phyloP scores from a whole-genome alignment of 2,113 vertebrate genomes.

The Archocentrus centrarchus region DNA sequence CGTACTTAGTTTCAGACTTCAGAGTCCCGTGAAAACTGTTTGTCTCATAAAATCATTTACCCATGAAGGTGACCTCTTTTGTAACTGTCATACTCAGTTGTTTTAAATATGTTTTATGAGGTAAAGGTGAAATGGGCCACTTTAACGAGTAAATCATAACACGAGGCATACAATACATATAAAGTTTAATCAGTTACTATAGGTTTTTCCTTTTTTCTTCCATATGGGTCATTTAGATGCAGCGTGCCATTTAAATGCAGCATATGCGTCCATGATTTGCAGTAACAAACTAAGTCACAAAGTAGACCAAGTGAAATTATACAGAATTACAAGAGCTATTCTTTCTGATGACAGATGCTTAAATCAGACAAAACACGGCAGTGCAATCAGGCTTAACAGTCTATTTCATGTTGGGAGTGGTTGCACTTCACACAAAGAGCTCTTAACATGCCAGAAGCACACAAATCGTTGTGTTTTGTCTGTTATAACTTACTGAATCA shows the following conservation, averaged over 20 bases:
- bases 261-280: neutral
- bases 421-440: neutral
- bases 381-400: slow-evolving; percentile 39
- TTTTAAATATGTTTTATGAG: neutral
- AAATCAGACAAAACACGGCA: slow-evolving; percentile 20
- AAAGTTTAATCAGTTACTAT: neutral
- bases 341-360: neutral
- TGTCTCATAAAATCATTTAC: neutral
- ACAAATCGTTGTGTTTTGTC: neutral
- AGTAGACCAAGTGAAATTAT: slow-evolving; percentile 27
- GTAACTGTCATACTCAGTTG: neutral
- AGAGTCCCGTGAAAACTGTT: neutral
- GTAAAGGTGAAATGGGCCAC: neutral
- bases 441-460: neutral
- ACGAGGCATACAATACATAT: neutral
- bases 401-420: slow-evolving; percentile 26
- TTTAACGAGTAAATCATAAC: neutral
- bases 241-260: neutral
- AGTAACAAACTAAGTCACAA: neutral
- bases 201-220: neutral
- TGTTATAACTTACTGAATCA: neutral
- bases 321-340: slow-evolving; percentile 5
- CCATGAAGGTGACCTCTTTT: neutral
- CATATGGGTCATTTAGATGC: neutral
- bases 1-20: neutral